Base-by-base conservation (phyloP, 1,140 invertebrate genomes). In the Battus philenor region DNA sequence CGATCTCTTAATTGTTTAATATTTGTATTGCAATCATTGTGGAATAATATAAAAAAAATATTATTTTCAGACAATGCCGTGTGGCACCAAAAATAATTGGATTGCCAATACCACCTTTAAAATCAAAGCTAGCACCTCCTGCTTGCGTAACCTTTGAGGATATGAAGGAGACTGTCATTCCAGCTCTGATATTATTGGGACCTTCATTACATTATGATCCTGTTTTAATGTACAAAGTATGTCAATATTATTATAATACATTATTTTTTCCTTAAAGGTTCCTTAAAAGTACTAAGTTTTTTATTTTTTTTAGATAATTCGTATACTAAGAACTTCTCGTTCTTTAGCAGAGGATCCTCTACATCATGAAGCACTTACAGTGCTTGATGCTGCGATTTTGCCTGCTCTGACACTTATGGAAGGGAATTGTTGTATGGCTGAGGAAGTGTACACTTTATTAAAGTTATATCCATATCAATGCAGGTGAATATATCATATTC, bases 381-480 rank as follows among this genome's bases (percentile, higher is more conserved):
- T 98, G 7, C 77, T 98, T 10, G 97, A 99, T 68, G 90, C 94
- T 9, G 91, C 93, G 1, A 90, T 99, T 20, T 81, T 99, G 33
- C 98, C 98, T 0, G 91, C 96, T 0, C 85, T 99, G 0, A 95
- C 95, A 0, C 91, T 98, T 50, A 90, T 98, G 86, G 95, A 98
- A 51, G 93, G 93, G 51, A 99, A 99, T 78, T 98, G 96, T 72
- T 96, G 95, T 58, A 91, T 99, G 65, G 94, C 97, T 12, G 97
- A 99, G 82, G 97, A 99, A 81, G 88, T 99, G 22, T 99, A 98
- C 95, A 91, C 91, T 27, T 90, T 99, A 33, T 75, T 99, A 0
- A 96, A 96, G 70, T 86, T 94, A 22, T 98, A 96, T 85, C 94
- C 97, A 1, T 99, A 99, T 86, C 93, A 98, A 66, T 91, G 92